A percentile compares a stretch with the other conserved stretches of the same genome.
Evolutionary conservation across 2,888 invertebrate genomes (phyloP).

Genomic region (Thymelicus acteon): DNA sequence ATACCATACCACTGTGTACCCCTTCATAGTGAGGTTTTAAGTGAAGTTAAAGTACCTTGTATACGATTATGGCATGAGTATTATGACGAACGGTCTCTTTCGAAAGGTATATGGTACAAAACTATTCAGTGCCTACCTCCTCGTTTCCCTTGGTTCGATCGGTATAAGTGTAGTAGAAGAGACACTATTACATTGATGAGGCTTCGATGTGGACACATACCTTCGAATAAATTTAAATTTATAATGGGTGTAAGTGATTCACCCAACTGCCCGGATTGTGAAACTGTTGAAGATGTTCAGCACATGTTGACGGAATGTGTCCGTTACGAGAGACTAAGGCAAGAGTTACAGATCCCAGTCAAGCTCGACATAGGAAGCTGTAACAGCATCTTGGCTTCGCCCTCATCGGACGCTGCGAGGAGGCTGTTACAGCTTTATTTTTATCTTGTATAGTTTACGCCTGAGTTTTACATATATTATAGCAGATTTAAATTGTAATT

Average conservation of each 20-base stretch:
- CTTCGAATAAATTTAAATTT: conserved; percentile 13
- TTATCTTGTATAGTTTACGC: too few species aligned
- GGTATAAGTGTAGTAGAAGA: background rate
- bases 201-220: conserved; percentile 14
- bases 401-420: background rate
- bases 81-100: conserved; percentile 8
- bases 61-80: conserved; percentile 14
- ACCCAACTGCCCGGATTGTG: background rate
- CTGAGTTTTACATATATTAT: too few species aligned
- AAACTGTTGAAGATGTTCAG: background rate
- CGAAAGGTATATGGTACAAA: conserved; percentile 11
- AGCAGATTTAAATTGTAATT: background rate
- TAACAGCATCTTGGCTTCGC: conserved; percentile 1
- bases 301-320: conserved; percentile 12
- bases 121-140: conserved; percentile 13
- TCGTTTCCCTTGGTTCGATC: conserved; percentile 13
- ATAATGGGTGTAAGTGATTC: background rate
- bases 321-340: background rate
- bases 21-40: conserved; percentile 6
- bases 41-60: background rate
- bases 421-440: background rate
- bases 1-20: conserved; percentile 9
- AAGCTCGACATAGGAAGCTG: background rate
- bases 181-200: conserved; percentile 3
- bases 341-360: background rate